Conservation (phyloP, 1,140 invertebrate species). For the Probaryconus sp. region DNA sequence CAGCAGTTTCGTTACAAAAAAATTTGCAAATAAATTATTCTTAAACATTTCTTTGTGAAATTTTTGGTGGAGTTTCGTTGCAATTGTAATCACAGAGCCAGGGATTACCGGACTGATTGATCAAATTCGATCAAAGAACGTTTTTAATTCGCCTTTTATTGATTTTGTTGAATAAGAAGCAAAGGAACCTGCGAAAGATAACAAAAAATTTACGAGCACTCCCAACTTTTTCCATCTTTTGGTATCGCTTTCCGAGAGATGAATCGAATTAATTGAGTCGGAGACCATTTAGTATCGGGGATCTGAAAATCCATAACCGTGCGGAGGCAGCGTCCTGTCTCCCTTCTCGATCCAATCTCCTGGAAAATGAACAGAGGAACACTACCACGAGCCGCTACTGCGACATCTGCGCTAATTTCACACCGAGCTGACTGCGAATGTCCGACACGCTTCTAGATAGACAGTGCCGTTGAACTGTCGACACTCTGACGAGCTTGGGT, state of each 20-base stretch:
- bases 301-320: conserved; percentile 72
- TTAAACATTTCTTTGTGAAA: background rate
- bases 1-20: no score
- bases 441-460: conserved; percentile 57
- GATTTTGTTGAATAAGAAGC: conserved; percentile 46
- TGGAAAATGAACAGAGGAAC: conserved; percentile 78
- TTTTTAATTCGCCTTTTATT: conserved; percentile 54
- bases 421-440: conserved; percentile 75
- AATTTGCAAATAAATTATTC: background rate
- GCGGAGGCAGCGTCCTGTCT: conserved; percentile 50
- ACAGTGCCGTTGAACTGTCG: conserved; percentile 59
- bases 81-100: conserved; percentile 12
- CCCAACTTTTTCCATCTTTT: conserved; percentile 24
- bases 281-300: conserved; percentile 66
- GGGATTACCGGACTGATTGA: conserved; percentile 13
- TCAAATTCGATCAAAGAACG: conserved; percentile 41
- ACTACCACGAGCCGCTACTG: conserved; percentile 72
- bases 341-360: conserved; percentile 73
- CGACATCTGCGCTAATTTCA: conserved; percentile 79
- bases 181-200: conserved; percentile 37
- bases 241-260: conserved; percentile 63
- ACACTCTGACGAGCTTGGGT: conserved; percentile 43
- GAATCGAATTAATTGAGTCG: conserved; percentile 65
- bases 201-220: conserved; percentile 58
- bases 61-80: background rate